Percentiles rank a stretch among this genome's conserved stretches.
phyloP scores from a whole-genome alignment of 2,797 vertebrate species.

The Darevskia nairensis region DNA sequence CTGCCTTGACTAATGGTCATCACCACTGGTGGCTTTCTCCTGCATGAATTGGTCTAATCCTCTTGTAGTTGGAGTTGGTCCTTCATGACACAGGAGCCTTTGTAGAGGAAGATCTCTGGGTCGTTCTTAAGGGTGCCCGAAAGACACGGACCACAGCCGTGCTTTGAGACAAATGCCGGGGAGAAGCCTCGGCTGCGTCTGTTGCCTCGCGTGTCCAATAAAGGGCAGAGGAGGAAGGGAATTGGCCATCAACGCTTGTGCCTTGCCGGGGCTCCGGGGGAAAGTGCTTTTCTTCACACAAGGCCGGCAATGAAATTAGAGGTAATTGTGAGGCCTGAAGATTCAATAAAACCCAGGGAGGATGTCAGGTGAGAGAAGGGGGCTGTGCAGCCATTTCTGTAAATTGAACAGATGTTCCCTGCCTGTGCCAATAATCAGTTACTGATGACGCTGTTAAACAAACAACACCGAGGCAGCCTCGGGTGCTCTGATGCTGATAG shows the following conservation, averaged over 20 bases:
- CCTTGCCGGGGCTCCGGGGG: slow-evolving; percentile 36
- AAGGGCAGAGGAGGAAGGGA: slow-evolving; percentile 17
- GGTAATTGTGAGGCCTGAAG: slow-evolving; percentile 65
- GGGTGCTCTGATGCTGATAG: slow-evolving; percentile 81
- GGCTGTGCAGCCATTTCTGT: slow-evolving; percentile 61
- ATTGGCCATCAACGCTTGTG: slow-evolving; percentile 7
- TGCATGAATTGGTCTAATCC: too few species aligned
- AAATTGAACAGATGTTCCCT: slow-evolving; percentile 83
- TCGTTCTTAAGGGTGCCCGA: background rate
- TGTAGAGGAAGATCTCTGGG: too few species aligned
- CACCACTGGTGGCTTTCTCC: too few species aligned
- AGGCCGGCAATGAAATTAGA: slow-evolving; percentile 71
- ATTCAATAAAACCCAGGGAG: slow-evolving; percentile 60
- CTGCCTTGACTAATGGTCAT: too few species aligned
- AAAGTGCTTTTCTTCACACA: slow-evolving; percentile 41
- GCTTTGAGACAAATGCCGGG: background rate
- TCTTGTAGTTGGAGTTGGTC: too few species aligned
- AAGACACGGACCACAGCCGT: background rate
- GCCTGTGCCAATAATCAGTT: slow-evolving; percentile 84
- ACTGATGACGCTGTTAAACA: slow-evolving; percentile 85
- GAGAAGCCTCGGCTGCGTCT: background rate
- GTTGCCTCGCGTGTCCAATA: background rate
- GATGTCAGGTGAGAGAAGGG: slow-evolving; percentile 62
- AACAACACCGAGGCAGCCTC: slow-evolving; percentile 75
- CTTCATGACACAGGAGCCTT: background rate